Base-by-base conservation (phyloP, 64 coral and sea anemone species). In the Dendronephthya gigantea region DNA sequence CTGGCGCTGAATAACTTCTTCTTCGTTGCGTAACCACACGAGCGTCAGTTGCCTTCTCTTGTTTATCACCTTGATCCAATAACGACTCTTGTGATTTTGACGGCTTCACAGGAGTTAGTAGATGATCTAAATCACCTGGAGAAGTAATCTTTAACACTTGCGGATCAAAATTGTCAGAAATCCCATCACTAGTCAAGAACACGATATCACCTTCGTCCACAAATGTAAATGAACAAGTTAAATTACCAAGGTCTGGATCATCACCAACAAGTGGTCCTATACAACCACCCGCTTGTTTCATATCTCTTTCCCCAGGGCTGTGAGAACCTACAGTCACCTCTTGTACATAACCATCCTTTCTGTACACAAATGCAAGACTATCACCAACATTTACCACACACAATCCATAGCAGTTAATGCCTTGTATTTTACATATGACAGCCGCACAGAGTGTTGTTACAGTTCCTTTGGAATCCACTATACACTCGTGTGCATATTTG, bases 91-190 rank as follows among this genome's bases (percentile, higher is more conserved):
- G 38, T 79, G 91, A 93, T 32, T 59, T 51, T 55, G 91, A 40
- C 0, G 59, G 33, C 74, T 82, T 91, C 13, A 84, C 9, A n/a
- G 55, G 17, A 62, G 25, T 27, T 3, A 62, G 55, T 27, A 62
- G 55, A 62, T 27, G 55, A 62, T 62, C 55, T n/a, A 62, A 7
- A 5, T 62, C 55, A 27, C 25, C 25, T 62, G 55, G 55, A 22
- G 55, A 62, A 35, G 27, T 37, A 29, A 36, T 79, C 72, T 79
- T 79, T 79, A 79, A 82, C 33, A 98, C 88, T 25, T 91, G 87
- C 34, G 94, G 94, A 87, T 97, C 92, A 91, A 97, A 97, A 52
- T 97, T 97, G 35, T 97, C 94, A 0, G 94, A 93, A n/a, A 97
- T 92, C 10, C 94, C 94, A 90, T 97, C 94, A 62, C 92, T 93